phyloP scores from a whole-genome alignment of 2,888 invertebrate species.

The Rhyacophila evoluta region DNA sequence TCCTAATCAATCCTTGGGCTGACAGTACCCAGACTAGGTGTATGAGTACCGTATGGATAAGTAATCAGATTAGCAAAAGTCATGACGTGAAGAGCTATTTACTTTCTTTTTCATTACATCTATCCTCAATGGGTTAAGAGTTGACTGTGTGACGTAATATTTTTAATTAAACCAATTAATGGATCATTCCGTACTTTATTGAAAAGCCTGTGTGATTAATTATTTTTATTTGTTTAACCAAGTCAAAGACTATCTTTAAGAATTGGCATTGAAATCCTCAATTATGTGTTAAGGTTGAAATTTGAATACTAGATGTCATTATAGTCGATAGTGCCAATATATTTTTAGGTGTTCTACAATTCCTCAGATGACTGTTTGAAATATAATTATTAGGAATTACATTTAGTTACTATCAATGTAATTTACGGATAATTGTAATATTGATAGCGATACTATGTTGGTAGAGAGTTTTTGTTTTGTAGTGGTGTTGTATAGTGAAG shows the following conservation, averaged over 20 bases:
- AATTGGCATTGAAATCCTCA: slow-evolving; percentile 2
- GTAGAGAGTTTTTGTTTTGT: background rate
- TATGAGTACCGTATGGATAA: no score
- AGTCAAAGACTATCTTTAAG: slow-evolving; percentile 14
- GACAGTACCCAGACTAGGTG: no score
- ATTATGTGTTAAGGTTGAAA: background rate
- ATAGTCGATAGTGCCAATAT: slow-evolving; percentile 28
- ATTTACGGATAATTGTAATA: background rate
- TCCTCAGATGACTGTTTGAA: slow-evolving; percentile 18
- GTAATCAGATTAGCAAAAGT: no score
- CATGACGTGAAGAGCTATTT: no score
- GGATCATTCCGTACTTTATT: background rate
- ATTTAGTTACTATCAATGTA: background rate
- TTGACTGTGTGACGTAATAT: no score
- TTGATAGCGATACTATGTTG: background rate
- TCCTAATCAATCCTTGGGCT: no score
- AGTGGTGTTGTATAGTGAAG: background rate
- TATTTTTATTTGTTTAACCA: background rate
- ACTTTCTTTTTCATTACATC: no score
- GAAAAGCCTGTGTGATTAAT: background rate
- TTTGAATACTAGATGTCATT: background rate
- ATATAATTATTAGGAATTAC: background rate
- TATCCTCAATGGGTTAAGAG: no score
- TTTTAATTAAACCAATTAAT: background rate
- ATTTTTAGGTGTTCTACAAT: slow-evolving; percentile 20